phyloP scores from a whole-genome alignment of 2,797 vertebrate genomes.

The Enteromius paludinosus region DNA sequence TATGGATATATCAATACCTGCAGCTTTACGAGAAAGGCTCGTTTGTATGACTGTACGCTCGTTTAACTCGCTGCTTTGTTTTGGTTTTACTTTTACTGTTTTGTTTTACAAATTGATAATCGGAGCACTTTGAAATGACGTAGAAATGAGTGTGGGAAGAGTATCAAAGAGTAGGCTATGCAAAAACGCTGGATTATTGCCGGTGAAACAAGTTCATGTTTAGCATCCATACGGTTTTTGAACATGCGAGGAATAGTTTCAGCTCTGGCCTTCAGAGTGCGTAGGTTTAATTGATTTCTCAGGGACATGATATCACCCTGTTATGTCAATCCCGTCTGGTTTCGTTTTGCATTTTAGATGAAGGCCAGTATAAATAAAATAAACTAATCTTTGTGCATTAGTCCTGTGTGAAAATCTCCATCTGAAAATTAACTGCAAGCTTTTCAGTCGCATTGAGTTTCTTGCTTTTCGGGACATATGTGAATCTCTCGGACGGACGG shows the following conservation, averaged over 20 bases:
- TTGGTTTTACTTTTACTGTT: too few species aligned
- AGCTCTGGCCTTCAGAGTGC: neutral
- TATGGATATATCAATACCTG: constrained; percentile 53
- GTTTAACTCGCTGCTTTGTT: neutral
- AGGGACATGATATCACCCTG: constrained; percentile 31
- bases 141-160: neutral
- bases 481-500: constrained; percentile 4
- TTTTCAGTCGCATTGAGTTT: neutral
- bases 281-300: constrained; percentile 48
- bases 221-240: neutral
- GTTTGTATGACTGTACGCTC: constrained; percentile 1
- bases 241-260: constrained; percentile 12
- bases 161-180: too few species aligned
- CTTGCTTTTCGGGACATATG: neutral
- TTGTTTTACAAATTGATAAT: neutral
- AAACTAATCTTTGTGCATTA: constrained; percentile 1
- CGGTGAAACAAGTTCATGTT: constrained; percentile 11
- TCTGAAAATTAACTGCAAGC: neutral
- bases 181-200: neutral
- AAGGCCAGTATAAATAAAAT: constrained; percentile 9
- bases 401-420: neutral
- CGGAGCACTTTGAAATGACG: neutral
- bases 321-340: constrained; percentile 7
- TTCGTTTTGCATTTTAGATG: constrained; percentile 32
- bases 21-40: constrained; percentile 37